phyloP scores from a whole-genome alignment of 1,140 invertebrate genomes.

The Ceratitis capitata region DNA sequence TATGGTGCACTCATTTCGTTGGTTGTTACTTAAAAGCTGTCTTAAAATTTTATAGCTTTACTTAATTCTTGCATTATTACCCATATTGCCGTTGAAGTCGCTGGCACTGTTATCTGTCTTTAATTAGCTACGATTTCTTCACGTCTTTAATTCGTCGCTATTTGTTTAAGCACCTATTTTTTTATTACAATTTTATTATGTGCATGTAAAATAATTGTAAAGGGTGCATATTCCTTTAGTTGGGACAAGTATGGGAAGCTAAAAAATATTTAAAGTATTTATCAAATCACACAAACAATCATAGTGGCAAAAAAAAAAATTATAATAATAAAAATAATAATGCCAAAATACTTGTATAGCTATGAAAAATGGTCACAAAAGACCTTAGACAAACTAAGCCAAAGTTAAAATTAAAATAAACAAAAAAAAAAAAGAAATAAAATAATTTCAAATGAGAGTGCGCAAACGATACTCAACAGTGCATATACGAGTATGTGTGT shows the following conservation, averaged over 20 bases:
- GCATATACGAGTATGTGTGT: neutral
- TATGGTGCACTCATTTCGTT: too few species aligned
- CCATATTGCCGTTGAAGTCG: too few species aligned
- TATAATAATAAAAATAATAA: too few species aligned
- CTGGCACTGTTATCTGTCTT: too few species aligned
- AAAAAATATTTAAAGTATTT: neutral
- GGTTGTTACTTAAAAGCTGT: too few species aligned
- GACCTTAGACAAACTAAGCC: neutral
- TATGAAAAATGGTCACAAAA: neutral
- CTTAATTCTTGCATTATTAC: too few species aligned
- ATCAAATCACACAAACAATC: too few species aligned
- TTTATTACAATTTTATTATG: neutral
- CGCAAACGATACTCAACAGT: too few species aligned
- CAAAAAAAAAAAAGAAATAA: neutral
- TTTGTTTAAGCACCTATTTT: neutral
- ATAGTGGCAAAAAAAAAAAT: neutral
- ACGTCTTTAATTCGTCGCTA: neutral
- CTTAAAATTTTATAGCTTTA: too few species aligned
- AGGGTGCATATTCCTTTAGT: neutral
- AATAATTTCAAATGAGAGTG: neutral
- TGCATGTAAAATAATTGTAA: neutral
- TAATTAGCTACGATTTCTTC: too few species aligned
- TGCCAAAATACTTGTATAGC: too few species aligned
- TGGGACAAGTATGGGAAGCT: neutral
- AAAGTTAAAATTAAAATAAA: neutral